A percentile compares a stretch with the other conserved stretches of the same genome.
phyloP scores from a whole-genome alignment of 2,113 vertebrate species.

The Leptobrachium leishanense region DNA sequence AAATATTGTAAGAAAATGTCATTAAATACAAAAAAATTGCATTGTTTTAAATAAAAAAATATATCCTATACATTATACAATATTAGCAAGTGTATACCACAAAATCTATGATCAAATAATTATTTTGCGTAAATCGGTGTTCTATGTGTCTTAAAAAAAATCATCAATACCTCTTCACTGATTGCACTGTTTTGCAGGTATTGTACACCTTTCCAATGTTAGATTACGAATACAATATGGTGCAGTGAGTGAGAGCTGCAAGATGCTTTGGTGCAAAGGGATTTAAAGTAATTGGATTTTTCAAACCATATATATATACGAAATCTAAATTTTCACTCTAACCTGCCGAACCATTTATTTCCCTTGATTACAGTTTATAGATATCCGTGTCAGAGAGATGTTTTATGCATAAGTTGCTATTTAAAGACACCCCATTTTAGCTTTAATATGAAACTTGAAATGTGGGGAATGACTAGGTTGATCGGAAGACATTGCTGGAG shows the following conservation, averaged over 20 bases:
- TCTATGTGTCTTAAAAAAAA: neutral
- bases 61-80: no score
- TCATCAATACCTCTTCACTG: neutral
- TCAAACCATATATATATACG: neutral
- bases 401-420: constrained; percentile 2
- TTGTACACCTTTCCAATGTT: neutral
- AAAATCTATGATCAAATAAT: no score
- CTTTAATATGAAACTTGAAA: neutral
- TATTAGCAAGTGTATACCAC: no score
- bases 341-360: constrained; percentile 13
- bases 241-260: neutral
- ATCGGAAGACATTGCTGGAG: no score
- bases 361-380: constrained; percentile 18
- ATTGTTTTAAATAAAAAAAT: no score
- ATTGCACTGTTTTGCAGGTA: constrained; percentile 3
- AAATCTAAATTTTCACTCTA: constrained; percentile 7
- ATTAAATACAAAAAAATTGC: no score
- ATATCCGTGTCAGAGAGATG: neutral
- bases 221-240: constrained; percentile 2
- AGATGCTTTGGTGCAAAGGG: constrained; percentile 5
- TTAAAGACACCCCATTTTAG: neutral
- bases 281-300: constrained; percentile 36
- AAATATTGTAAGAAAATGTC: no score
- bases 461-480: no score
- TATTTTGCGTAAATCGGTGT: neutral